These are phyloP conservation scores for Cydia pomonella DNA, from an alignment of 1,140 invertebrate genomes.

Conservation along the genomic window DNA sequence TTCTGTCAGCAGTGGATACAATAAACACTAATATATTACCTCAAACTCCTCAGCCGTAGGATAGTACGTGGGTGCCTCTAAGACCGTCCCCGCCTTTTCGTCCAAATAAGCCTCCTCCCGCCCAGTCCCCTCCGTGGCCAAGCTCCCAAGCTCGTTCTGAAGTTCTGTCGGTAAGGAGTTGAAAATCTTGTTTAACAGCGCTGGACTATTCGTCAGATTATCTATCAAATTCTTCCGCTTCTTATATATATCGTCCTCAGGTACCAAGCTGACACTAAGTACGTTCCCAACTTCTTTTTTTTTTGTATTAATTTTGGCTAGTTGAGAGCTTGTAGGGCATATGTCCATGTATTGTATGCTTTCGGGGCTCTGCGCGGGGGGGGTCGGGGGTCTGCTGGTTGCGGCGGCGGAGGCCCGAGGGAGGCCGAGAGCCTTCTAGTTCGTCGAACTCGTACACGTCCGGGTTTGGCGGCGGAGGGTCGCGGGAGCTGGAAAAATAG, in stretches of 20 bases:
- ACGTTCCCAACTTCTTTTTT: neutral
- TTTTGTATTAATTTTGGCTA: neutral
- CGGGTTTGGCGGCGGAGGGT: neutral
- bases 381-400: neutral
- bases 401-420: neutral
- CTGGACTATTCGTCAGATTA: neutral
- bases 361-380: neutral
- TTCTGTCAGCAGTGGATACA: too few relatives aligned
- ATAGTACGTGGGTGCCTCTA: slow-evolving; percentile 48
- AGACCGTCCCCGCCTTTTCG: neutral
- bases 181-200: neutral
- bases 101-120: neutral
- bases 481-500: neutral
- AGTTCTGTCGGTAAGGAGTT: neutral
- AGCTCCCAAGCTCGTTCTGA: neutral
- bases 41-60: slow-evolving; percentile 52
- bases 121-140: neutral
- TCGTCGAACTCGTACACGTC: slow-evolving; percentile 29
- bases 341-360: neutral
- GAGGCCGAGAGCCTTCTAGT: neutral
- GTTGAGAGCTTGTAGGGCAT: neutral
- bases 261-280: neutral
- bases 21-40: slow-evolving; percentile 39
- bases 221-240: neutral
- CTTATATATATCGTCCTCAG: neutral